Percentiles rank a stretch among this genome's conserved stretches.
phyloP scores from a whole-genome alignment of 2,888 invertebrate species.

The Adelognathus sp. region DNA sequence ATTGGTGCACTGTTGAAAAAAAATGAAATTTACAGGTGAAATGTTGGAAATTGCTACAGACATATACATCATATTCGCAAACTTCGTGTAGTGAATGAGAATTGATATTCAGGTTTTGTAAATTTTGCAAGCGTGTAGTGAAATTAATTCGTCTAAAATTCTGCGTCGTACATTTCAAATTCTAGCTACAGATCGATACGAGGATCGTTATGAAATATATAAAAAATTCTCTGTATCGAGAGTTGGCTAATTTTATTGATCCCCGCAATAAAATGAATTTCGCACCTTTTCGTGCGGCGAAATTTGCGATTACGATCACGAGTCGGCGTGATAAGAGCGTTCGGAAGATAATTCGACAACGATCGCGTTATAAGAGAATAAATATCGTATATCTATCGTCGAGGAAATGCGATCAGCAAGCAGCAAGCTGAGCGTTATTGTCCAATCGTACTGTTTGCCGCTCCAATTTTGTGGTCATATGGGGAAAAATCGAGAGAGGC shows the following conservation, averaged over 20 bases:
- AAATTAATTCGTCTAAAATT: too few relatives aligned
- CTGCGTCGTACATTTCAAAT: too few relatives aligned
- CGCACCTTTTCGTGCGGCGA: not conserved
- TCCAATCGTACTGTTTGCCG: not conserved
- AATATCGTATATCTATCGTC: not conserved
- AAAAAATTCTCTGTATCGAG: not conserved
- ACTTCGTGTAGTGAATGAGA: too few relatives aligned
- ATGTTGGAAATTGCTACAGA: too few relatives aligned
- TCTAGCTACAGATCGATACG: too few relatives aligned
- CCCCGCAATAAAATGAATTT: not conserved
- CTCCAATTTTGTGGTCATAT: not conserved
- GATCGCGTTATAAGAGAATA: not conserved
- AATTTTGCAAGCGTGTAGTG: too few relatives aligned
- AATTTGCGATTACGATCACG: not conserved
- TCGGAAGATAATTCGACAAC: constrained; percentile 6
- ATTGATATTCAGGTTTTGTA: too few relatives aligned
- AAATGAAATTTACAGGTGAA: too few relatives aligned
- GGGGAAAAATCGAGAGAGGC: not conserved
- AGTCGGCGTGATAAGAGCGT: not conserved
- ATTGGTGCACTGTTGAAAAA: too few relatives aligned
- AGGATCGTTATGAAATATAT: too few relatives aligned
- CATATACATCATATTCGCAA: too few relatives aligned
- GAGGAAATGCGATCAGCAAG: not conserved
- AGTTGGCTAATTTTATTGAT: not conserved
- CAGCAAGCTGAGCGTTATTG: not conserved